Evolutionary conservation across 2,888 invertebrate species (phyloP), one percentile per base, ranked within the genome.

Genomic region (Coleophora deauratella): DNA sequence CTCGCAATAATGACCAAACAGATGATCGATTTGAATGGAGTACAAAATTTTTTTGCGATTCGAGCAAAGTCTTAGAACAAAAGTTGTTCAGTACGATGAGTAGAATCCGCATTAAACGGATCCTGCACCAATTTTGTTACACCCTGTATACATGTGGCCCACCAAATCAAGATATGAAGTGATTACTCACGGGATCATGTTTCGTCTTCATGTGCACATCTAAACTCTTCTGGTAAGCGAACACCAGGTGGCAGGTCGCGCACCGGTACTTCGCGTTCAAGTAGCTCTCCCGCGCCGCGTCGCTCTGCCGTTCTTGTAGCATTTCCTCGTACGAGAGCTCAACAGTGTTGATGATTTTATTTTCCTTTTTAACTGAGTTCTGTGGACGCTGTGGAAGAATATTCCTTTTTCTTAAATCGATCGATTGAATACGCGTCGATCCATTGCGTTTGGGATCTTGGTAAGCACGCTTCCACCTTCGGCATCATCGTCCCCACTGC

Each of bases 321-420:
- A 78, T 66, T 9, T 78, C 74, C 1, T 78, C 76, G 35, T 73
- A 73, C 0, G 68, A 49, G 21, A 78, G 33, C 12, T 76, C 71
- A 43, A 78, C 46, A 0, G 70, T 68, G 2, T 53, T 2, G 0
- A 63, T 57, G 6, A 57, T 57, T n/a, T 47, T 36, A 3, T 43
- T 40, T 4, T 35, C 34, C 21, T 33, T 28, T 31, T 33, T 37
- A 21, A 21, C 21, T 21, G 21, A 3, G 21, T 21, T 21, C 6
- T 21, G 21, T 21, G 3, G 21, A 6, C 21, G 21, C 21, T 21
- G 21, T 21, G 6, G 6, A 21, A 21, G 6, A 21, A 21, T 36
- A 28, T 7, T 31, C 6, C 11, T 13, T 2, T 42, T 47, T 43
- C 40, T 27, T 13, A 21, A 36, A 37, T 27, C 31, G 12, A 32